A percentile compares a stretch with the other conserved stretches of the same genome.
These are phyloP conservation scores for Lissocephala sabroskyi DNA, from an alignment of 2,888 invertebrate genomes.

Conservation along the genomic window DNA sequence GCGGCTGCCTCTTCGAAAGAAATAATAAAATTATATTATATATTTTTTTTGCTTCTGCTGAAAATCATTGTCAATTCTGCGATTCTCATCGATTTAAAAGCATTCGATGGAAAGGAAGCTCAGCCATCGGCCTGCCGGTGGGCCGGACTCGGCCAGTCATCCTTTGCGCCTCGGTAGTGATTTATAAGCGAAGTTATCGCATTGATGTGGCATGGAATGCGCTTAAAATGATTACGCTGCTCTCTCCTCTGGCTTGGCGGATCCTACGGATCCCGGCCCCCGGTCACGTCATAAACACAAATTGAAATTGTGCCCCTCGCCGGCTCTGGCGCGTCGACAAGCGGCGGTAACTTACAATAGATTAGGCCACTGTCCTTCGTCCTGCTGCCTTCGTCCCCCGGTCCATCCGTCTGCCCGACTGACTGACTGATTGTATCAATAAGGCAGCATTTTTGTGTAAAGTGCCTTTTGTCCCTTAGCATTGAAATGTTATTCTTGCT, in stretches of 20 bases:
- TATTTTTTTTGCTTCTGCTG: slow-evolving; percentile 22
- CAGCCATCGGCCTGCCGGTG: background rate
- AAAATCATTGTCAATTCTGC: slow-evolving; percentile 55
- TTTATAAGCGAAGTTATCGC: slow-evolving; percentile 59
- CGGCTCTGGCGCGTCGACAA: background rate
- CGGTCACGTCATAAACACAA: slow-evolving; percentile 10
- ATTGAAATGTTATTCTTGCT: slow-evolving; percentile 45
- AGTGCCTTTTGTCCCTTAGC: slow-evolving; percentile 29
- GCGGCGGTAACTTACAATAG: slow-evolving; percentile 35
- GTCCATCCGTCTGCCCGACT: slow-evolving; percentile 26
- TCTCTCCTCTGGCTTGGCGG: background rate
- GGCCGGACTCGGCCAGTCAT: slow-evolving; percentile 1
- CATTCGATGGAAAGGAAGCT: slow-evolving; percentile 17
- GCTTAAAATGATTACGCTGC: slow-evolving; percentile 47
- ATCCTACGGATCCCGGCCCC: background rate
- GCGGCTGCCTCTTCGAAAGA: slow-evolving; percentile 42
- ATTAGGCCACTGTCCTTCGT: too few relatives aligned
- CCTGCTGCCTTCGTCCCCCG: too few relatives aligned
- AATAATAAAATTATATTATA: slow-evolving; percentile 64
- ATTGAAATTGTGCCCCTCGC: slow-evolving; percentile 2
- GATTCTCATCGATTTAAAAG: slow-evolving; percentile 60
- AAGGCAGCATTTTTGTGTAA: slow-evolving; percentile 17
- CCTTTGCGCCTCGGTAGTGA: slow-evolving; percentile 36
- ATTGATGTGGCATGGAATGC: slow-evolving; percentile 34
- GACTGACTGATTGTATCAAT: slow-evolving; percentile 44